Evolutionary conservation across 2,888 invertebrate species (phyloP), one percentile per base, ranked within the genome.

Genomic region (Microctonus hyperodae): DNA sequence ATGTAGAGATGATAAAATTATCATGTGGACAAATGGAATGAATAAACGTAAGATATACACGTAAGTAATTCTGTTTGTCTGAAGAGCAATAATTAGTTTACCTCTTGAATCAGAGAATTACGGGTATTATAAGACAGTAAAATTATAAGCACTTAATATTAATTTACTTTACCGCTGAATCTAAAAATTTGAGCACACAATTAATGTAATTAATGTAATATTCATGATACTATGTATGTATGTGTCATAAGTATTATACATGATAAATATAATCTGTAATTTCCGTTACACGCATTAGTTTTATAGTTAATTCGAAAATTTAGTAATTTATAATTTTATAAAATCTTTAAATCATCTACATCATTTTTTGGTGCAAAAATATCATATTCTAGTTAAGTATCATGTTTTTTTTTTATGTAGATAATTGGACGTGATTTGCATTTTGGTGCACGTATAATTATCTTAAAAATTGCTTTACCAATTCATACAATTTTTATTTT

Each of bases 311-410:
- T 51, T 60, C 61, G 35, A 31, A 31, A 55, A 55, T 55, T 13
- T 23, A 25, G 11, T 70, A 68, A 58, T 64, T 55, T 66, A 48
- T 48, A 40, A 60, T 68, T 69, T 16, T 20, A 44, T 44, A n/a
- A 20, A 44, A 65, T 66, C 56, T 25, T 74, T 78, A 77, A 59
- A 76, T 69, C 74, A 76, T 73, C 76, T 78, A 75, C 33, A 55
- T 55, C n/a, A 33, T 50, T 6, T 50, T 10, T 77, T 74, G 76
- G 81, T 83, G 83, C 79, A 83, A 83, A 83, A 83, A 83, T 83
- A 83, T 83, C 73, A 74, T 76, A 78, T 76, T 73, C 80, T 76
- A 67, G 70, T 79, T 72, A 75, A 78, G 78, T 81, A 80, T 78
- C 73, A 71, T 79, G 7, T 31, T 55, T 74, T 76, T 81, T 78